Evolutionary conservation across 2,797 vertebrate species (phyloP).

Genomic region (Knipowitschia caucasica): DNA sequence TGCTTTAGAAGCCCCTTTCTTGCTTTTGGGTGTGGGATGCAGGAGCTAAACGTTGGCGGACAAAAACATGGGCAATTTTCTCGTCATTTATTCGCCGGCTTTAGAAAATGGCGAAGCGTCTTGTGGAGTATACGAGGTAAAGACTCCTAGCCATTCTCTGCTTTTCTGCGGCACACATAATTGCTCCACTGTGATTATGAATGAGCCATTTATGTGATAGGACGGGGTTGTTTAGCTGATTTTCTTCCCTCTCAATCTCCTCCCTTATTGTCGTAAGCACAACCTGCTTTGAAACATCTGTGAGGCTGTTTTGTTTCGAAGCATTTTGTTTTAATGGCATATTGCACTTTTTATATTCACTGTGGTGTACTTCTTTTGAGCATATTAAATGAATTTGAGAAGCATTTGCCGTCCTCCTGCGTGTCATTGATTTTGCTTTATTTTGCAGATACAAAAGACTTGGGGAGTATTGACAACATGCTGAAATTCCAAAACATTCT

Average conservation of each 20-base stretch:
- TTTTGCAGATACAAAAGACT: conserved; percentile 35
- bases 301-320: conserved; percentile 30
- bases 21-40: conserved; percentile 31
- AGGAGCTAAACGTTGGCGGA: conserved; percentile 38
- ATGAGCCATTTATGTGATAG: conserved; percentile 36
- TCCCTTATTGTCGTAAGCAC: conserved; percentile 7
- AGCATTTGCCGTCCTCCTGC: conserved; percentile 25
- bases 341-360: conserved; percentile 48
- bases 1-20: conserved; percentile 49
- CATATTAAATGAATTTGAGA: conserved; percentile 61
- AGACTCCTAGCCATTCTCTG: conserved; percentile 22
- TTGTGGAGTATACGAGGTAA: conserved; percentile 19
- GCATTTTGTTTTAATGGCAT: conserved; percentile 40
- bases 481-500: conserved; percentile 36
- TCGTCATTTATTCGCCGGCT: conserved; percentile 61
- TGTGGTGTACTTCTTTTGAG: conserved; percentile 49
- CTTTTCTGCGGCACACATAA: conserved; percentile 48
- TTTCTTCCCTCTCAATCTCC: conserved; percentile 28
- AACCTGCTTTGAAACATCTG: conserved; percentile 27
- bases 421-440: conserved; percentile 57
- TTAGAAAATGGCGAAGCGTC: conserved; percentile 49
- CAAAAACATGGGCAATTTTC: conserved; percentile 69
- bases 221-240: conserved; percentile 35
- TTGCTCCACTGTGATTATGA: conserved; percentile 37
- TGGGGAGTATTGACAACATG: conserved; percentile 35